Evolutionary conservation across 2,113 vertebrate species (phyloP).

Genomic region (Picathartes gymnocephalus): DNA sequence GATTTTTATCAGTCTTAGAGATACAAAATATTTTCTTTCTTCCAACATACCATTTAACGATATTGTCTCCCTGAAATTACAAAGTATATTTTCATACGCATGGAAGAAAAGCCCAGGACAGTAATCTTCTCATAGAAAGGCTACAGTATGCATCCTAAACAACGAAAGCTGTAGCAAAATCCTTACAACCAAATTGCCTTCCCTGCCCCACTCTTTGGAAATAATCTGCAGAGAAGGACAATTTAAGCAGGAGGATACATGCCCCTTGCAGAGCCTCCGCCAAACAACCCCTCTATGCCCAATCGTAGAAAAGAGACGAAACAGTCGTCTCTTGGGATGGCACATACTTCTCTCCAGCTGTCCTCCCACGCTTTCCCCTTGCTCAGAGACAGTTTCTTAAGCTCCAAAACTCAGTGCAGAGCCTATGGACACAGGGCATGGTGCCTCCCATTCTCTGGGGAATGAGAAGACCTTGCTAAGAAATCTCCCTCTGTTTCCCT

Average conservation of each 20-base stretch:
- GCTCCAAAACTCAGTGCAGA: not conserved
- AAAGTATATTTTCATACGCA: slow-evolving; percentile 18
- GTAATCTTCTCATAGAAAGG: slow-evolving; percentile 29
- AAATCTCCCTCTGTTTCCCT: not conserved
- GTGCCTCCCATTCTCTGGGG: not conserved
- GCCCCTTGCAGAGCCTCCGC: not conserved
- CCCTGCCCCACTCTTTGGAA: not conserved
- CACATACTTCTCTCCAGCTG: not conserved
- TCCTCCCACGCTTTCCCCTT: not conserved
- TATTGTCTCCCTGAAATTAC: slow-evolving; percentile 38
- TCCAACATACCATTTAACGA: not conserved
- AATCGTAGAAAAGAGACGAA: not conserved
- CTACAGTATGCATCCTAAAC: slow-evolving; percentile 32
- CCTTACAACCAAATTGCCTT: slow-evolving; percentile 3
- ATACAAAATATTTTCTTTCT: slow-evolving; percentile 28
- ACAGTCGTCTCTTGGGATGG: not conserved
- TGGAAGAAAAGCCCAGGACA: not conserved
- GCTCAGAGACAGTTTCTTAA: not conserved
- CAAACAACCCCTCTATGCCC: not conserved
- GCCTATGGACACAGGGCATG: not conserved
- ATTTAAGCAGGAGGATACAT: not conserved
- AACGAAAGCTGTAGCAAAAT: slow-evolving; percentile 34
- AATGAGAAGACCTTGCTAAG: not conserved
- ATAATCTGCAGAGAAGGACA: not conserved
- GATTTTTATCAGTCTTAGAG: slow-evolving; percentile 22